These are phyloP conservation scores for Copsychus sechellarum DNA, from an alignment of 2,113 vertebrate species.

Conservation along the genomic window DNA sequence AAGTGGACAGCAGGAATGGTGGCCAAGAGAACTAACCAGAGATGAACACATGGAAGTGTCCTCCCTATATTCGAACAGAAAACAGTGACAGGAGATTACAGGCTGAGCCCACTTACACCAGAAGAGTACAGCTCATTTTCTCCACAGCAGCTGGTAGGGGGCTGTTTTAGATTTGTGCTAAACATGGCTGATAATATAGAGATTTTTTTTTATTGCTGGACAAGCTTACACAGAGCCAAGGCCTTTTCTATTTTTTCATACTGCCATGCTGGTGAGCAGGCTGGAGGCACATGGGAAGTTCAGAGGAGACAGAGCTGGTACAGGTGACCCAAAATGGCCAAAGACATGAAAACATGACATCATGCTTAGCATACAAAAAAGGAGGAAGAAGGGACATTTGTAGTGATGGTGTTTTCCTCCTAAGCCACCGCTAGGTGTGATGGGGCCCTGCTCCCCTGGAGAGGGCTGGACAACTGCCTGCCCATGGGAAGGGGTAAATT, in stretches of 20 bases:
- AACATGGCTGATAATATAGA: not conserved
- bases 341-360: not conserved
- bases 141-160: not conserved
- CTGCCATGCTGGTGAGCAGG: rapidly evolving
- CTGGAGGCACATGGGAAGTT: not conserved
- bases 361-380: not conserved
- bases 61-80: not conserved
- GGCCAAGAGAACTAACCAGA: not conserved
- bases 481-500: not conserved
- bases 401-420: not conserved
- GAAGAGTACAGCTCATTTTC: not conserved
- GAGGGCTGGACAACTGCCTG: not conserved
- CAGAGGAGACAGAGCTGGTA: not conserved
- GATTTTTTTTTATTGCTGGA: not conserved
- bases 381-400: not conserved
- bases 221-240: not conserved
- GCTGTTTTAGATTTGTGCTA: not conserved
- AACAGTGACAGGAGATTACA: not conserved
- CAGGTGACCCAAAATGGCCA: not conserved
- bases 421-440: rapidly evolving
- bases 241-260: not conserved
- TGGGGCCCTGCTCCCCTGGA: not conserved
- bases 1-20: not conserved
- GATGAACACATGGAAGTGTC: rapidly evolving
- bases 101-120: not conserved